These are phyloP conservation scores for Cyclura pinguis DNA, from an alignment of 2,797 vertebrate genomes.

Conservation along the genomic window DNA sequence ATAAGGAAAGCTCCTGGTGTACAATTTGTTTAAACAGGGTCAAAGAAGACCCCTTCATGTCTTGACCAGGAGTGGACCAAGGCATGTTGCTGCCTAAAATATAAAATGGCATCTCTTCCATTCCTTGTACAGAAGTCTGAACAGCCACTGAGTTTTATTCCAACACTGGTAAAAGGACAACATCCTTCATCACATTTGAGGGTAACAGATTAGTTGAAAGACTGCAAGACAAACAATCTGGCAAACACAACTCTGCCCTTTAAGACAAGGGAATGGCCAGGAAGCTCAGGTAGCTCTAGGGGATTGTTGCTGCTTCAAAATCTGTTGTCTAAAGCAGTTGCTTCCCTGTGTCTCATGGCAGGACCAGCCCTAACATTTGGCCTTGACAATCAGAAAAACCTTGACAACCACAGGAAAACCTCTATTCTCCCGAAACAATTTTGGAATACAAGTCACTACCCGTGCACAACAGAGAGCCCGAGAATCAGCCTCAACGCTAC, in stretches of 20 bases:
- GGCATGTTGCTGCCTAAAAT: too few relatives aligned
- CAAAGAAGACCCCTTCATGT: background rate
- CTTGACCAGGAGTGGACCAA: background rate
- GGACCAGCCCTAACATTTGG: background rate
- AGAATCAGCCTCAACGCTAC: too few relatives aligned
- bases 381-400: too few relatives aligned
- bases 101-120: background rate
- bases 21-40: background rate
- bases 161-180: background rate
- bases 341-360: background rate
- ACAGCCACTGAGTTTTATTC: background rate
- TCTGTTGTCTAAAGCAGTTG: too few relatives aligned
- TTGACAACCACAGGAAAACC: too few relatives aligned
- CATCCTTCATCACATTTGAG: background rate
- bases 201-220: background rate
- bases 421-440: too few relatives aligned
- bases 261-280: too few relatives aligned
- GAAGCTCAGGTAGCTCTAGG: too few relatives aligned
- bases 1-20: background rate
- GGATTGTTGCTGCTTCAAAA: too few relatives aligned
- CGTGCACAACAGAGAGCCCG: too few relatives aligned
- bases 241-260: too few relatives aligned
- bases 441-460: too few relatives aligned
- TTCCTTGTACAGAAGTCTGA: background rate
- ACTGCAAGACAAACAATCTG: background rate